Base-by-base conservation (phyloP, 2,797 vertebrate genomes). In the Numenius phaeopus region DNA sequence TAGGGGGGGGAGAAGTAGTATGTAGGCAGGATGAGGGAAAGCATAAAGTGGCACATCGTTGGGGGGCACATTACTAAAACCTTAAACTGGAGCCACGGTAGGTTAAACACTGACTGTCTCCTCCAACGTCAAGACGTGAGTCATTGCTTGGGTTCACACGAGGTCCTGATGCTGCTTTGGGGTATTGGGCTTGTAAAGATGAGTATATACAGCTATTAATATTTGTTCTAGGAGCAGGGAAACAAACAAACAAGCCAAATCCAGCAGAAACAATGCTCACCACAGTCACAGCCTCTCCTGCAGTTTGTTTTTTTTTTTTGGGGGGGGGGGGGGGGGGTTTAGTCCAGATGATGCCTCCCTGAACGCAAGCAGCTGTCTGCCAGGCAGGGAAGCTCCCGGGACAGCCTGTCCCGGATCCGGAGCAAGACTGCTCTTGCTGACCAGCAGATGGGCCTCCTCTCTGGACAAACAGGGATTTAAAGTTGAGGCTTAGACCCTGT, bases 21-120 rank as follows among this genome's bases (percentile, higher is more conserved):
- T 2, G 21, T 44, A 15, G 30, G 46, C 39, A 82, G 70, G 50
- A 39, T 14, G 19, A 64, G 55, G 39, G 30, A n/a, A 61, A 67
- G n/a, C 2, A 1, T 11, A 3, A 11, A 44, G 37, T 1, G 8
- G 44, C 21, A 4, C 39, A 7, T 54, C 0, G 0, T 47, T 15
- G 24, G 2, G 2, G 47, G 54, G 49, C 39, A 11, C 9, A 0
- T 29, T 29, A 37, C 24, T 26, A 8, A 62, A 47, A 23, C 30
- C 6, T 54, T 39, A 1, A 10, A 24, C 23, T 9, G 8, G 50
- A 69, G 76, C 42, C 44, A 8, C 0, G 6, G 44, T 34, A 22
- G 34, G 71, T 70, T 72, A 65, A 78, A 32, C 40, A 5, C 40
- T 14, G 44, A 4, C 37, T 12, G 42, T 57, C 29, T 67, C 37